phyloP scores from a whole-genome alignment of 2,113 vertebrate species.

The Podarcis muralis region DNA sequence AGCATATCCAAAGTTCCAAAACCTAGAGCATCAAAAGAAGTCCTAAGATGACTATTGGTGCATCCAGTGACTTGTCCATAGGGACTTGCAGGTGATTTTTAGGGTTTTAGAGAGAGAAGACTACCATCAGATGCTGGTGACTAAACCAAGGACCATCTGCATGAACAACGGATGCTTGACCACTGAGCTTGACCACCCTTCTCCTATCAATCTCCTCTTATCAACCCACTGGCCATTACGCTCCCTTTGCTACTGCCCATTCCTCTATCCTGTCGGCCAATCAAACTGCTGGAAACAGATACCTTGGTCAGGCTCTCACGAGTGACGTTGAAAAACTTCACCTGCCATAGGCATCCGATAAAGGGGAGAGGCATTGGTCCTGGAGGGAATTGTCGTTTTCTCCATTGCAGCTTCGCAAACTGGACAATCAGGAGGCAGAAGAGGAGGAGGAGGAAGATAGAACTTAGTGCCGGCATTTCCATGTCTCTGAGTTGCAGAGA shows the following conservation, averaged over 20 bases:
- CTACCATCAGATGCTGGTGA: too few relatives aligned
- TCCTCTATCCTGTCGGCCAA: not conserved
- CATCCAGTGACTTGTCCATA: too few relatives aligned
- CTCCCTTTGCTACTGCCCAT: not conserved
- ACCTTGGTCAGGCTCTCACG: conserved; percentile 55
- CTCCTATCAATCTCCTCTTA: not conserved
- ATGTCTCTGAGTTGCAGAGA: not conserved
- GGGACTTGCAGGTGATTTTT: too few relatives aligned
- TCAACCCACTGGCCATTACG: not conserved
- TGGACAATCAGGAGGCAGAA: conserved; percentile 25
- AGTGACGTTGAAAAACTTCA: conserved; percentile 54
- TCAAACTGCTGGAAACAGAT: conserved; percentile 10
- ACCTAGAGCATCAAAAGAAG: too few relatives aligned
- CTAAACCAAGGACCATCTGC: too few relatives aligned
- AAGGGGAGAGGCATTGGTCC: conserved; percentile 60
- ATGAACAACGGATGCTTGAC: too few relatives aligned
- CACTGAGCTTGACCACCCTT: not conserved
- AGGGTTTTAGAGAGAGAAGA: too few relatives aligned
- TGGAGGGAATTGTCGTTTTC: conserved; percentile 43
- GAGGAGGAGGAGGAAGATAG: not conserved
- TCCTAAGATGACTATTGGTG: too few relatives aligned
- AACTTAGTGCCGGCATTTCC: conserved; percentile 28
- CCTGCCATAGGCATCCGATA: conserved; percentile 65
- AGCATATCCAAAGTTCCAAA: not conserved
- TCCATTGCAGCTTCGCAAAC: conserved; percentile 45